phyloP scores from a whole-genome alignment of 2,113 vertebrate genomes.

The Cavia porcellus region DNA sequence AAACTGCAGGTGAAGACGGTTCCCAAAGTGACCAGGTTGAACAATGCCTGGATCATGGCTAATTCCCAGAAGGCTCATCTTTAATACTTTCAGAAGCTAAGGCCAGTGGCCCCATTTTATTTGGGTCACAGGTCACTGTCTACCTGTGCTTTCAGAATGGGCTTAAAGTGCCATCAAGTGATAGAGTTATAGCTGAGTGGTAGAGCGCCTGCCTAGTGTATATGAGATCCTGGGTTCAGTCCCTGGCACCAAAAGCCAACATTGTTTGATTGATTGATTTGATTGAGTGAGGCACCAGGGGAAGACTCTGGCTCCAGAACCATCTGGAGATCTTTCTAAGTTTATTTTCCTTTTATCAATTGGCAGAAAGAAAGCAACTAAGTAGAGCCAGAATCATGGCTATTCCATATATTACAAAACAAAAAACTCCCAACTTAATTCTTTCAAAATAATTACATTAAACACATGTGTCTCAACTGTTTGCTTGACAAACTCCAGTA shows the following conservation, averaged over 20 bases:
- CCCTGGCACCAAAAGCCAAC: neutral
- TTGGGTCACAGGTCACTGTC: too few relatives aligned
- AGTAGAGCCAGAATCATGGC: neutral
- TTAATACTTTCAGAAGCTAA: neutral
- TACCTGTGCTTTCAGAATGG: neutral
- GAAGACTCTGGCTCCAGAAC: neutral
- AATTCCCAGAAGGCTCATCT: neutral
- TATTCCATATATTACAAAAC: neutral
- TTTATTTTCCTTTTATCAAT: neutral
- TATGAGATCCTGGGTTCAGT: neutral
- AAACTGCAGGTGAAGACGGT: neutral
- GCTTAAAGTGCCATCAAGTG: neutral
- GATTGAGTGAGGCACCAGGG: neutral
- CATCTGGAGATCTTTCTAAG: neutral
- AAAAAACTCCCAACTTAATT: neutral
- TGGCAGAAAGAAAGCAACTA: neutral
- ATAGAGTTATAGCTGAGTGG: neutral
- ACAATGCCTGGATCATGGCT: neutral
- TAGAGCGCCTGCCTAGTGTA: neutral
- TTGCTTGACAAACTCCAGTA: too few relatives aligned
- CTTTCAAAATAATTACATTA: neutral
- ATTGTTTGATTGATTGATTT: neutral
- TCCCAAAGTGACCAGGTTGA: neutral
- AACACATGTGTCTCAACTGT: too few relatives aligned
- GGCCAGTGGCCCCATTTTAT: neutral